Conservation (phyloP, 30 jellyfish, hydroid and myxozoan species). For the Catostylus mosaicus region DNA sequence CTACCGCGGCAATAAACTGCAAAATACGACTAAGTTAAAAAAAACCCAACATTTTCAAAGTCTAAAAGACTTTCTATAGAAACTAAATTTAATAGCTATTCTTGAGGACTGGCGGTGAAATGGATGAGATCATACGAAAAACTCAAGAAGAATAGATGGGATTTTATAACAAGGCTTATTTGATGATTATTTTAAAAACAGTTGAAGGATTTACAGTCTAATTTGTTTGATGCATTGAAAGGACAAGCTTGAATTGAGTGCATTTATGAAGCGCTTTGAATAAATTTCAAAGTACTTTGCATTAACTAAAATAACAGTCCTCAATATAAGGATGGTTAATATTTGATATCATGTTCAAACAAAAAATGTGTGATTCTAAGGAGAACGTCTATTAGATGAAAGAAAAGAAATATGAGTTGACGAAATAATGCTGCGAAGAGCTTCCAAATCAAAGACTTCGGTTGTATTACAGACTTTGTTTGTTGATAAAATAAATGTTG, state of each 20-base stretch:
- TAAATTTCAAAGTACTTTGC: not conserved
- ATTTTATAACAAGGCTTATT: not conserved
- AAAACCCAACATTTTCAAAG: not conserved
- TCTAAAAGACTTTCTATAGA: not conserved
- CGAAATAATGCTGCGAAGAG: too few relatives aligned
- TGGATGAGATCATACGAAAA: not conserved
- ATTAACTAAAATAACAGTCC: not conserved
- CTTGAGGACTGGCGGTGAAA: not conserved
- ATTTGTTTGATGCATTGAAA: not conserved
- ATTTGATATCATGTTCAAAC: not conserved
- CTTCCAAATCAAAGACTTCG: too few relatives aligned
- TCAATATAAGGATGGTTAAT: not conserved
- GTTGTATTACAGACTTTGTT: too few relatives aligned
- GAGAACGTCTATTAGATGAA: not conserved
- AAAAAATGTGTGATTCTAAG: not conserved
- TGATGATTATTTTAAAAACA: not conserved
- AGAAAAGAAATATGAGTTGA: not conserved
- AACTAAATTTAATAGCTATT: not conserved
- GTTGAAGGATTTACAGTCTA: not conserved
- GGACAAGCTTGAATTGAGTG: not conserved
- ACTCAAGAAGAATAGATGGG: not conserved
- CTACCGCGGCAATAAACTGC: too few relatives aligned
- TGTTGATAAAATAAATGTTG: too few relatives aligned
- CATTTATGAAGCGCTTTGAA: not conserved
- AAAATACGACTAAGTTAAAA: too few relatives aligned